Evolutionary conservation across 2,113 vertebrate species (phyloP).

Genomic region (Neomonachus schauinslandi): DNA sequence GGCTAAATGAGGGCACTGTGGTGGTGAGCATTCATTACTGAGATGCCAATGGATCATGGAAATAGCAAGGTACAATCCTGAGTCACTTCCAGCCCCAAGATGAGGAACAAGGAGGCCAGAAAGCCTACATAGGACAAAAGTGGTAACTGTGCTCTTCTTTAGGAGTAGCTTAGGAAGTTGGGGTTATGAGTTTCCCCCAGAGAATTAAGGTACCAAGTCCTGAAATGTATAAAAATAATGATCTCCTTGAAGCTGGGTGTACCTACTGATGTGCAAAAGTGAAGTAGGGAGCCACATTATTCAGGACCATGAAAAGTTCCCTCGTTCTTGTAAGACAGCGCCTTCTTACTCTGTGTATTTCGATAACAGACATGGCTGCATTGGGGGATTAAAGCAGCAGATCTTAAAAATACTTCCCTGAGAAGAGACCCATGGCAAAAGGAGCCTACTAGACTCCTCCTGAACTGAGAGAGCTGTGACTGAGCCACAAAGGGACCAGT

Average conservation of each 20-base stretch:
- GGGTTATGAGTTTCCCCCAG: not conserved
- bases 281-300: not conserved
- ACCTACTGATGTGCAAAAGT: not conserved
- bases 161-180: not conserved
- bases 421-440: not conserved
- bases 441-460: not conserved
- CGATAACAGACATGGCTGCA: fast-evolving
- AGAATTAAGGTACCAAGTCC: not conserved
- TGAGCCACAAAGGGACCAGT: not conserved
- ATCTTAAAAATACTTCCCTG: not conserved
- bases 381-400: not conserved
- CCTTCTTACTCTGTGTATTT: not conserved
- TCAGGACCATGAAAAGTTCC: not conserved
- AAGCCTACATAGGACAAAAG: not conserved
- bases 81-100: constrained; percentile 14
- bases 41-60: constrained; percentile 36
- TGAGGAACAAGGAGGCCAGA: not conserved
- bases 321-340: not conserved
- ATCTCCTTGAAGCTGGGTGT: not conserved
- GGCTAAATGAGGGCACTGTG: constrained; percentile 72
- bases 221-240: not conserved
- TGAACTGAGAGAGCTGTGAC: not conserved
- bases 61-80: constrained; percentile 15
- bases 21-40: constrained; percentile 53
- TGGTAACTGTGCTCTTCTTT: not conserved